A percentile compares a stretch with the other conserved stretches of the same genome.
Conservation (phyloP, 2,797 vertebrate genomes). For the Enteromius radiatus region DNA sequence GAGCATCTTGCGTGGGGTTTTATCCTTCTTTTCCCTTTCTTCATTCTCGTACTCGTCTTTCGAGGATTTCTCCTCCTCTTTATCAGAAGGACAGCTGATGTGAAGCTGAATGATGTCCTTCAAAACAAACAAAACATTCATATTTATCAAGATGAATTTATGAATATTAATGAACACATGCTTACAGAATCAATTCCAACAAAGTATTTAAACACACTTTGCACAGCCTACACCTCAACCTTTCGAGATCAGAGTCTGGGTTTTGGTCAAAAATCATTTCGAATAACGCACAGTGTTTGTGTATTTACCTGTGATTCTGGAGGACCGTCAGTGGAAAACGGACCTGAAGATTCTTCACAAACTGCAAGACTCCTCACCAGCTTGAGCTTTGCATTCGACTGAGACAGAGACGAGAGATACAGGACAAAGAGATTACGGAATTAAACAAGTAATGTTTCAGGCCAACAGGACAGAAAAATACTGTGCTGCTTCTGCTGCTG, state of each 20-base stretch:
- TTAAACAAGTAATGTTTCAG: background rate
- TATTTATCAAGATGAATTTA: background rate
- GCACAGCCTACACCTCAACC: background rate
- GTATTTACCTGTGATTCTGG: slow-evolving; percentile 85
- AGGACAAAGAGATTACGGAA: slow-evolving; percentile 37
- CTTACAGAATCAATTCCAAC: background rate
- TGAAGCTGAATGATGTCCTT: slow-evolving; percentile 98
- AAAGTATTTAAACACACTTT: background rate
- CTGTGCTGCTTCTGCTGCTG: too few species aligned
- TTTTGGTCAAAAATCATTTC: background rate
- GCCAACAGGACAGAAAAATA: background rate
- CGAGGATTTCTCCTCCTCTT: slow-evolving; percentile 93
- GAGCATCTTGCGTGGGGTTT: slow-evolving; percentile 92
- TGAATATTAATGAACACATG: background rate
- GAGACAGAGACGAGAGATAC: slow-evolving; percentile 41
- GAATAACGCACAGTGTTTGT: background rate
- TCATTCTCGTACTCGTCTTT: slow-evolving; percentile 96
- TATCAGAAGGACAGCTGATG: slow-evolving; percentile 97
- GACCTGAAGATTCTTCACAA: slow-evolving; percentile 93
- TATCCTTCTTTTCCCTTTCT: slow-evolving; percentile 96
- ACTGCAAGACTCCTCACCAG: slow-evolving; percentile 96
- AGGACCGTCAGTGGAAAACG: slow-evolving; percentile 85
- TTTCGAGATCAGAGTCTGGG: background rate
- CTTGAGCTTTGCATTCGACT: slow-evolving; percentile 98
- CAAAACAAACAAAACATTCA: slow-evolving; percentile 2